These are phyloP conservation scores for Eulemur mongoz DNA, from an alignment of 2,797 vertebrate species.

Conservation along the genomic window DNA sequence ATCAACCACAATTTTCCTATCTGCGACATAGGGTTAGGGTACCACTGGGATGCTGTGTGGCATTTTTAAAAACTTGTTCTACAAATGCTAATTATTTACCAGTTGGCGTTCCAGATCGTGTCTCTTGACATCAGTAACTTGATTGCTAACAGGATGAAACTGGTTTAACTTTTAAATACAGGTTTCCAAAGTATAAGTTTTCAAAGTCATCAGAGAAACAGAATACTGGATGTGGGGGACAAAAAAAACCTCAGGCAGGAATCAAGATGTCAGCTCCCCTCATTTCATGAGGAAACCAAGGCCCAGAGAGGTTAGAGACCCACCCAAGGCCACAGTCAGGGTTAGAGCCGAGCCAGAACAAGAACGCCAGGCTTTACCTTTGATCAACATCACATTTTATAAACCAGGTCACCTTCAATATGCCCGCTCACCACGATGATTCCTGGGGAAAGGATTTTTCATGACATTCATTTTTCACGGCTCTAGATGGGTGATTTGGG, in stretches of 20 bases:
- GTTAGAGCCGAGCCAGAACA: background rate
- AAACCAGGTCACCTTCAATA: background rate
- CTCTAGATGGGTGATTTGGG: background rate
- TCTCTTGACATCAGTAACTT: slow-evolving; percentile 20
- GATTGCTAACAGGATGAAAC: background rate
- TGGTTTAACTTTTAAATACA: slow-evolving; percentile 28
- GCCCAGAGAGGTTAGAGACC: background rate
- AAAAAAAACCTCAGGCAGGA: background rate
- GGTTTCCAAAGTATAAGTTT: slow-evolving; percentile 12
- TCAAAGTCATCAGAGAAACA: background rate
- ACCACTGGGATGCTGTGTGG: background rate
- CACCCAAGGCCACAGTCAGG: background rate
- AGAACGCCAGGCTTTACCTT: background rate
- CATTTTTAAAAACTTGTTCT: slow-evolving; percentile 26
- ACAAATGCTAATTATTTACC: slow-evolving; percentile 36
- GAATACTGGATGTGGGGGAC: background rate
- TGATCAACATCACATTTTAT: background rate
- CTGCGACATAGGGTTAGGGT: background rate
- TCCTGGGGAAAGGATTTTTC: background rate
- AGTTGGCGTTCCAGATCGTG: background rate
- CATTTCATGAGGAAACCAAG: background rate
- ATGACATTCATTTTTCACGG: background rate
- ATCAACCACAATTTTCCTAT: slow-evolving; percentile 56
- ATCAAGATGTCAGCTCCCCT: background rate
- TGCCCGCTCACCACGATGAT: background rate